Conservation (phyloP, 2,888 invertebrate genomes). For the Actias luna region DNA sequence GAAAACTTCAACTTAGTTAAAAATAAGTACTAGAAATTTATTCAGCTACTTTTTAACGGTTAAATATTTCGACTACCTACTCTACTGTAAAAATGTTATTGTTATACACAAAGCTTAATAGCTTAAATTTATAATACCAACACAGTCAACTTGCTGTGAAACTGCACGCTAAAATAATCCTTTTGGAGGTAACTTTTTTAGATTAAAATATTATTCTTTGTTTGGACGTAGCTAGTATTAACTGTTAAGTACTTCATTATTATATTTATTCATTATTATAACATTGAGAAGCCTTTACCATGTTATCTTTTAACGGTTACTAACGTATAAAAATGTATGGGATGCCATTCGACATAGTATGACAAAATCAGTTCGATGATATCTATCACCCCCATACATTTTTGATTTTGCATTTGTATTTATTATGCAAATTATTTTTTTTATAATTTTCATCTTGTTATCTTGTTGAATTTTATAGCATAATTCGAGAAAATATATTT, state of each 20-base stretch:
- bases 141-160: not conserved
- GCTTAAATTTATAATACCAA: conserved; percentile 11
- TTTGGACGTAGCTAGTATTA: not conserved
- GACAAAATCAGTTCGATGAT: too few species aligned
- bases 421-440: too few species aligned
- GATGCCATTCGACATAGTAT: too few species aligned
- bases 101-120: conserved; percentile 11
- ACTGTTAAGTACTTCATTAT: not conserved
- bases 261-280: not conserved
- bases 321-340: too few species aligned
- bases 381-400: too few species aligned
- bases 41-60: not conserved
- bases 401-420: too few species aligned
- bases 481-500: too few species aligned
- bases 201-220: not conserved
- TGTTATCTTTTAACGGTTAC: too few species aligned
- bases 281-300: too few species aligned
- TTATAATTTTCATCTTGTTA: too few species aligned
- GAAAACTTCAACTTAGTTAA: not conserved
- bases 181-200: not conserved
- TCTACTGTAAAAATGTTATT: conserved; percentile 4
- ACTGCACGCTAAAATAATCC: not conserved
- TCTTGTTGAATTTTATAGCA: too few species aligned
- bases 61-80: not conserved
- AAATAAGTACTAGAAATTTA: not conserved